Evolutionary conservation across 2,888 invertebrate genomes (phyloP), one percentile per base, ranked within the genome.

Genomic region (Chymomyza procnemis): DNA sequence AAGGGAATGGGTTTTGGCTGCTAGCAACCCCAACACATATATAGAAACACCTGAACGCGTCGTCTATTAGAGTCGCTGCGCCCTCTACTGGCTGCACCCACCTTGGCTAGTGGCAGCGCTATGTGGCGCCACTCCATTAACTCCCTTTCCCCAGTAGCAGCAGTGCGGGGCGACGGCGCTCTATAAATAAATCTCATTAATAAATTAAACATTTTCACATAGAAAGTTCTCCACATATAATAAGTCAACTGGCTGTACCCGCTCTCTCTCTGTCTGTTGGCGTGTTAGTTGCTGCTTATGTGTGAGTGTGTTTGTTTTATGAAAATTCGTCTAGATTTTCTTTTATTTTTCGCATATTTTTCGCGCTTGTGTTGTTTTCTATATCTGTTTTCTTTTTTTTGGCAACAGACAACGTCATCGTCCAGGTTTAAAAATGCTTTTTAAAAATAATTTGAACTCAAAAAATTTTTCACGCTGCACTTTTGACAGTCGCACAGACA

Each of bases 181-280:
- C 72, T 85, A 83, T 83, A 78, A 83, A 85, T 83, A 83, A 85
- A 83, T 85, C 86, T 83, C 85, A 85, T 83, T 83, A 83, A 85
- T 85, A 85, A 85, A 85, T 83, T 83, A 78, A 80, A 79, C 76
- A 76, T 73, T 85, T 83, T 75, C 74, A 62, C 78, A 66, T 71
- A 73, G 79, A 71, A 79, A 26, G n/a, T 41, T 41, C 12, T 41
- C 34, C 1, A 12, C 2, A 12, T 12, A 41, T 12, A 12, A 12
- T 41, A 1, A 47, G 16, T 47, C 9, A 5, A 47, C n/a, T n/a
- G n/a, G n/a, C n/a, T 47, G 47, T 16, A 47, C n/a, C n/a, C n/a
- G n/a, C n/a, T 47, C 16, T 47, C 9, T 47, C 14, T 47, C 57
- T 67, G 54, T 59, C 64, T 71, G 26, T 26, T 26, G 8, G 26